phyloP scores from a whole-genome alignment of 2,888 invertebrate species.

The Aphodius sticticus region DNA sequence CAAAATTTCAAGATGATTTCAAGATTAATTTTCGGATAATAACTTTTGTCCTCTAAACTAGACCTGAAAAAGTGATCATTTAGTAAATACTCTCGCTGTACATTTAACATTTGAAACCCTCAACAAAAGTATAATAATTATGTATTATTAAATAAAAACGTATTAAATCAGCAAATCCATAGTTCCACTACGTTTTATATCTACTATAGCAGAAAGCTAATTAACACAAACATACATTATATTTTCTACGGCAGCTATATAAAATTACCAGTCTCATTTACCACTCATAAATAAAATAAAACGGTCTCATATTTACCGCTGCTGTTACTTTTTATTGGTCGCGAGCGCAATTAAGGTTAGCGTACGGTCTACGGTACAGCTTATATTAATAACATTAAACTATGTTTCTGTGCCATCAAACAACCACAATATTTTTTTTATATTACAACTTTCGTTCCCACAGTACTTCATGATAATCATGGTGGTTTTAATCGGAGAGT shows the following conservation, averaged over 20 bases:
- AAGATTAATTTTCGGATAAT: too few relatives aligned
- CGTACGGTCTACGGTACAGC: not conserved
- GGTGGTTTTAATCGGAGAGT: slow-evolving; percentile 72
- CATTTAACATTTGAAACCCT: too few relatives aligned
- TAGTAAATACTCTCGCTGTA: too few relatives aligned
- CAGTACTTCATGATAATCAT: slow-evolving; percentile 78
- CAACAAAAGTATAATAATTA: not conserved
- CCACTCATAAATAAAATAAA: not conserved
- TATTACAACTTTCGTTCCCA: slow-evolving; percentile 45
- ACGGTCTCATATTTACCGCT: not conserved
- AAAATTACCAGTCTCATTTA: not conserved
- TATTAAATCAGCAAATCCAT: too few relatives aligned
- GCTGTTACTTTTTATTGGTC: not conserved
- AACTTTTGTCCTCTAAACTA: too few relatives aligned
- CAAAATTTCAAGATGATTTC: too few relatives aligned
- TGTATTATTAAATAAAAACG: not conserved
- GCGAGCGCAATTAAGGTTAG: not conserved
- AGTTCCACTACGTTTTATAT: too few relatives aligned
- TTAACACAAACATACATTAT: not conserved
- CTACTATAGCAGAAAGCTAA: not conserved
- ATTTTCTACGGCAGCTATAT: not conserved
- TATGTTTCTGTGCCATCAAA: not conserved
- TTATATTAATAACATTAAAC: not conserved
- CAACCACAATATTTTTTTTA: slow-evolving; percentile 6
- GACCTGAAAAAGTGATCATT: too few relatives aligned